These are phyloP conservation scores for Pycnonotus jocosus DNA, from an alignment of 2,113 vertebrate species.

Conservation along the genomic window DNA sequence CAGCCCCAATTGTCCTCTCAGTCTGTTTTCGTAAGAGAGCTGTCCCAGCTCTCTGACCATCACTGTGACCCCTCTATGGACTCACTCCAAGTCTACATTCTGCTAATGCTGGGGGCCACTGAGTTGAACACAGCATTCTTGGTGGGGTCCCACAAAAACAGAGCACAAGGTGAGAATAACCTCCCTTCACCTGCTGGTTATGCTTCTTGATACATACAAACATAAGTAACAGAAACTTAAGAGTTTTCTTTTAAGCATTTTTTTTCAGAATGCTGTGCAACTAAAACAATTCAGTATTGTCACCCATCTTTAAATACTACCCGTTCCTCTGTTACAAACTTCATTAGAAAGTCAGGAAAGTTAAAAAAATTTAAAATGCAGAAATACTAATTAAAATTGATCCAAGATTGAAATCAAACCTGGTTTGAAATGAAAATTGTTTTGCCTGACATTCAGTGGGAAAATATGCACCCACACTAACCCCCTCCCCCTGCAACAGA, in stretches of 20 bases:
- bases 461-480: not conserved
- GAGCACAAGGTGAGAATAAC: not conserved
- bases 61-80: not conserved
- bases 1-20: not conserved
- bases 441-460: not conserved
- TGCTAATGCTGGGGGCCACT: not conserved
- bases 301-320: not conserved
- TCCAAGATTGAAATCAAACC: not conserved
- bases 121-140: not conserved
- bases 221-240: not conserved
- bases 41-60: not conserved
- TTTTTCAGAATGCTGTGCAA: not conserved
- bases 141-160: fast-evolving
- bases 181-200: not conserved
- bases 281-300: not conserved
- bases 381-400: not conserved
- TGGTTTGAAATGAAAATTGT: not conserved
- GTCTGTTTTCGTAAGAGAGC: not conserved
- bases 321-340: not conserved
- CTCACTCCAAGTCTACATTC: too few species aligned
- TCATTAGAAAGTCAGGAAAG: not conserved
- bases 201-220: not conserved
- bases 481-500: not conserved
- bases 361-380: not conserved
- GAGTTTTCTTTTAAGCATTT: not conserved